Evolutionary conservation across 2,797 vertebrate genomes (phyloP).

Genomic region (Borostomias antarcticus): DNA sequence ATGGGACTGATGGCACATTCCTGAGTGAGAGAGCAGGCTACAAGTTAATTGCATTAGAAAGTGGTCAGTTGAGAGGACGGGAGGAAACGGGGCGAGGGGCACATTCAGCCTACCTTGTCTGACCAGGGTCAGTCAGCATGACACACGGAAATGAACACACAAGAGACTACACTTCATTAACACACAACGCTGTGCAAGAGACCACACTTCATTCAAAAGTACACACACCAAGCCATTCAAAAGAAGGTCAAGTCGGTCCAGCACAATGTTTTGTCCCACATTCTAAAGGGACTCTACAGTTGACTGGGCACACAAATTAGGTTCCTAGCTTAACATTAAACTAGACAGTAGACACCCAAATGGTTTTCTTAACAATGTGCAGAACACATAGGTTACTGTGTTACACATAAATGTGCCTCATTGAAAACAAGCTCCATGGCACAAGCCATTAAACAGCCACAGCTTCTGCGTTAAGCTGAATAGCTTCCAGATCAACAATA

Average conservation of each 20-base stretch:
- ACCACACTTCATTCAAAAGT: background rate
- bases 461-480: too few relatives aligned
- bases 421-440: slow-evolving; percentile 28
- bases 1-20: slow-evolving; percentile 10
- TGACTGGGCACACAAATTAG: slow-evolving; percentile 64
- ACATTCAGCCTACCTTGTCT: slow-evolving; percentile 26
- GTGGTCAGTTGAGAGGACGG: slow-evolving; percentile 45
- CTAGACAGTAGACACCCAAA: slow-evolving; percentile 51
- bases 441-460: slow-evolving; percentile 32
- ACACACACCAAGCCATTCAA: slow-evolving; percentile 29
- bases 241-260: slow-evolving; percentile 54
- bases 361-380: slow-evolving; percentile 36
- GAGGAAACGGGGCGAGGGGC: slow-evolving; percentile 21
- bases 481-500: too few relatives aligned
- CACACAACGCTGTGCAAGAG: slow-evolving; percentile 16
- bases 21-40: slow-evolving; percentile 18
- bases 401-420: slow-evolving; percentile 1
- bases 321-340: slow-evolving; percentile 57
- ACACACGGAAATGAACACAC: slow-evolving; percentile 11
- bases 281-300: slow-evolving; percentile 52
- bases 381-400: background rate
- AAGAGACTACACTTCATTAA: slow-evolving; percentile 1
- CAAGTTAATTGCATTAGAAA: slow-evolving; percentile 53
- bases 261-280: slow-evolving; percentile 54
- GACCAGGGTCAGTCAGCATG: slow-evolving; percentile 29